Percentiles rank a stretch among this genome's conserved stretches.
Conservation (phyloP, 1,140 invertebrate genomes). For the Caerostris extrusa region DNA sequence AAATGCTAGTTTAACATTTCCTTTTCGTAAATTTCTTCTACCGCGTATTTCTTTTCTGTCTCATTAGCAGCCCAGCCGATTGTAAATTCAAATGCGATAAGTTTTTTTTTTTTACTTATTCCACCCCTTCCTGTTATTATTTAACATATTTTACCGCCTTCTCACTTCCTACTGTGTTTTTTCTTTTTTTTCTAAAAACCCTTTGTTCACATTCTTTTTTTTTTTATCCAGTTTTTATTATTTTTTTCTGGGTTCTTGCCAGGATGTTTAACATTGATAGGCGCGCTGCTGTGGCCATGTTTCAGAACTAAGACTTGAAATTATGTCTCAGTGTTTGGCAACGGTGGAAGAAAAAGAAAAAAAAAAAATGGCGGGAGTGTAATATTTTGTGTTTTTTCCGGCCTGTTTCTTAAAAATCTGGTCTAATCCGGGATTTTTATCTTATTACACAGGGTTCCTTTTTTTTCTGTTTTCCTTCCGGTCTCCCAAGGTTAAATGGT, state of each 20-base stretch:
- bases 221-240: not conserved
- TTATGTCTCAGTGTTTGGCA: slow-evolving; percentile 57
- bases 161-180: not conserved
- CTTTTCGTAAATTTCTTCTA: not conserved
- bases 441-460: no score
- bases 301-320: slow-evolving; percentile 57
- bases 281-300: slow-evolving; percentile 15
- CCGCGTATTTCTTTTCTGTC: slow-evolving; percentile 40
- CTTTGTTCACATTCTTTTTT: slow-evolving; percentile 7
- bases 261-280: slow-evolving; percentile 64
- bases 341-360: not conserved
- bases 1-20: not conserved
- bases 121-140: slow-evolving; percentile 35
- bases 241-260: slow-evolving; percentile 29
- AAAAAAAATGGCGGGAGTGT: not conserved
- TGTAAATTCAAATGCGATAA: slow-evolving; percentile 72
- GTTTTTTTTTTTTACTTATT: slow-evolving; percentile 39
- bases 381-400: no score
- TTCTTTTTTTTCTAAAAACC: slow-evolving; percentile 10
- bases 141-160: slow-evolving; percentile 51
- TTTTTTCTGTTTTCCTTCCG: no score
- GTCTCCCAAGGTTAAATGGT: no score
- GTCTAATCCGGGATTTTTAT: no score
- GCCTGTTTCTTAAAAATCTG: no score
- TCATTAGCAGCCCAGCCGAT: slow-evolving; percentile 53